Evolutionary conservation across 1,140 invertebrate genomes (phyloP), one percentile per base, ranked within the genome.

Genomic region (Ostrea denselamellosa): DNA sequence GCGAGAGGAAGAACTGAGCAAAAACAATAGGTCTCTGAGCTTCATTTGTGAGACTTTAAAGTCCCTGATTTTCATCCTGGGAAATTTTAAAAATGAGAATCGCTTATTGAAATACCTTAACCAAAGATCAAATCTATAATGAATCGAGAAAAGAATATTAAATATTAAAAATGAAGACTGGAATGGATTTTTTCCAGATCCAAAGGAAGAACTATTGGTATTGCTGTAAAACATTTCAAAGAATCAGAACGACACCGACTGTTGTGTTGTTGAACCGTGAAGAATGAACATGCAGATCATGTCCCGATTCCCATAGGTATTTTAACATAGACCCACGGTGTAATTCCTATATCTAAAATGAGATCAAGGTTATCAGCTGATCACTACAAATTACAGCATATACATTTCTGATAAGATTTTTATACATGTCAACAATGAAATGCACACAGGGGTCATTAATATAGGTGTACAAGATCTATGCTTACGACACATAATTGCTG

Each of bases 341-440:
- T 62, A 62, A 62, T 62, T 62, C 68, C 28, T 34, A 14, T 77
- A 77, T 77, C 68, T 77, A 10, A 77, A 77, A 77, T 77, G 68
- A 25, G 68, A 77, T 77, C 68, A 10, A 77, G 68, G 68, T 77
- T 77, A 77, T 77, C 68, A 77, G 5, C 22, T 34, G 68, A 77
- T 77, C 68, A 1, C 68, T 28, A 77, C 68, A 34, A 77, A 77
- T 77, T 77, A 77, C 68, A 77, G 68, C 68, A 77, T 77, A 25
- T 77, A 77, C 25, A 77, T 34, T 77, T 77, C 28, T 25, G 68
- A 77, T 77, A 77, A 77, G 68, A 77, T 77, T 77, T 77, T 77
- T 34, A 34, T 77, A 77, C 68, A 77, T 77, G 68, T 77, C 68
- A 77, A 77, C 68, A 77, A 77, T 77, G 68, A 77, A 77, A 77